Evolutionary conservation across 1,140 invertebrate genomes (phyloP).

Genomic region (Nephotettix cincticeps): DNA sequence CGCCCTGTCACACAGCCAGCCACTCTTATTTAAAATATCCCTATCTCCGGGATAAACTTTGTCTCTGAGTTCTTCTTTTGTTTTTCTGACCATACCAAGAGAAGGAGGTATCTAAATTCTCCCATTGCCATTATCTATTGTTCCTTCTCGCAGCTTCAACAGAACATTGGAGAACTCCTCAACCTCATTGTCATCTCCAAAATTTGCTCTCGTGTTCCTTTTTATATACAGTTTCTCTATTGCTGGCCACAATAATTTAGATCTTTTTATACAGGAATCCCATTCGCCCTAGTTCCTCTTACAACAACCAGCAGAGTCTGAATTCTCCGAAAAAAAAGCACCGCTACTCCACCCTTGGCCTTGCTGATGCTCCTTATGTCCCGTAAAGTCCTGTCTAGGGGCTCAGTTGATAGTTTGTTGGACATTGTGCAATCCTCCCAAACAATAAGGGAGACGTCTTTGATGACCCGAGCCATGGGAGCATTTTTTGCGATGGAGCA

Average conservation of each 20-base stretch:
- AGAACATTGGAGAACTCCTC: not conserved
- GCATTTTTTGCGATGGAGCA: too few relatives aligned
- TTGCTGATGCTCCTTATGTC: too few relatives aligned
- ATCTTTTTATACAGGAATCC: slow-evolving; percentile 48
- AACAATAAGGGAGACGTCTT: too few relatives aligned
- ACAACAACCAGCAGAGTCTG: slow-evolving; percentile 25
- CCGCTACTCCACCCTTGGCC: slow-evolving; percentile 27
- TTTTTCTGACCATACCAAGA: not conserved
- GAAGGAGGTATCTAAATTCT: not conserved
- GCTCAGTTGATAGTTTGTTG: too few relatives aligned
- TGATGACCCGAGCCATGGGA: too few relatives aligned
- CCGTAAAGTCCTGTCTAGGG: too few relatives aligned
- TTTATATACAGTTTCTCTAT: not conserved
- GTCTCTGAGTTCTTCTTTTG: not conserved
- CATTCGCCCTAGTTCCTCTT: slow-evolving; percentile 32
- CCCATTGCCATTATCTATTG: not conserved
- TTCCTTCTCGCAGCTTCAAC: not conserved
- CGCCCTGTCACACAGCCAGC: not conserved
- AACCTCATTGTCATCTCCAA: not conserved
- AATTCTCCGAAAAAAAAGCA: slow-evolving; percentile 41
- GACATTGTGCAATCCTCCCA: too few relatives aligned
- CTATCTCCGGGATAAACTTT: not conserved
- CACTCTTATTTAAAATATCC: not conserved
- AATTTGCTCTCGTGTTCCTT: not conserved
- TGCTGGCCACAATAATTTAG: slow-evolving; percentile 43